Evolutionary conservation across 2,797 vertebrate genomes (phyloP).

Genomic region (Typhlichthys eigenmanni): DNA sequence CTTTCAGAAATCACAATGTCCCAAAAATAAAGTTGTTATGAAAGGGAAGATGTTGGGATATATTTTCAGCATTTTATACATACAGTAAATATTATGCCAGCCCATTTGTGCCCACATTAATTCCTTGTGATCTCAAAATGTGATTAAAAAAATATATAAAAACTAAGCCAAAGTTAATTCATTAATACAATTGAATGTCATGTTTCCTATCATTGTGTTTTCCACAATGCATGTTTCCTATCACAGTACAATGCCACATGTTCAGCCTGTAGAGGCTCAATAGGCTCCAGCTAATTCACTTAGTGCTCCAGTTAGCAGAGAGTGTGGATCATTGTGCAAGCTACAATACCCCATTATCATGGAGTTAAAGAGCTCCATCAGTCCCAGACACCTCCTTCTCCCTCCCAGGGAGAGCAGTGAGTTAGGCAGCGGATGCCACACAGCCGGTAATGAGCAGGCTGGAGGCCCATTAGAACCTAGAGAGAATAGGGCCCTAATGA

Average conservation of each 20-base stretch:
- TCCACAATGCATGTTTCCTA: constrained; percentile 14
- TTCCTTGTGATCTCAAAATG: background rate
- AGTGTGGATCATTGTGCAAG: constrained; percentile 60
- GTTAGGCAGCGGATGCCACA: constrained; percentile 51
- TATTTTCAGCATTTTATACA: constrained; percentile 51
- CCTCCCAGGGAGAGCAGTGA: constrained; percentile 46
- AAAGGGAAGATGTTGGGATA: constrained; percentile 61
- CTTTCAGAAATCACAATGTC: constrained; percentile 22
- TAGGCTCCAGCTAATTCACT: constrained; percentile 62
- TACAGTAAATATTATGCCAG: constrained; percentile 46
- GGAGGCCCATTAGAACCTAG: constrained; percentile 61
- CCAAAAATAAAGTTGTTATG: constrained; percentile 68
- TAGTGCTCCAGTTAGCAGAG: constrained; percentile 56
- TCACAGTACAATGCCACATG: constrained; percentile 9
- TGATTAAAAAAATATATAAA: background rate
- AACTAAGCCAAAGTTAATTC: no score
- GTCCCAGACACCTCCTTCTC: constrained; percentile 41
- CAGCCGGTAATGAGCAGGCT: constrained; percentile 69
- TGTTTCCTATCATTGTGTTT: constrained; percentile 11
- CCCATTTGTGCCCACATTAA: no score
- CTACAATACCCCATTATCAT: constrained; percentile 62
- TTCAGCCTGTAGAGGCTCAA: constrained; percentile 32
- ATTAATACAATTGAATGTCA: background rate
- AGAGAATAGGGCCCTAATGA: constrained; percentile 70
- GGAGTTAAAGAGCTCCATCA: constrained; percentile 69